Base-by-base conservation (phyloP, 2,888 invertebrate genomes). In the Patella caerulea region DNA sequence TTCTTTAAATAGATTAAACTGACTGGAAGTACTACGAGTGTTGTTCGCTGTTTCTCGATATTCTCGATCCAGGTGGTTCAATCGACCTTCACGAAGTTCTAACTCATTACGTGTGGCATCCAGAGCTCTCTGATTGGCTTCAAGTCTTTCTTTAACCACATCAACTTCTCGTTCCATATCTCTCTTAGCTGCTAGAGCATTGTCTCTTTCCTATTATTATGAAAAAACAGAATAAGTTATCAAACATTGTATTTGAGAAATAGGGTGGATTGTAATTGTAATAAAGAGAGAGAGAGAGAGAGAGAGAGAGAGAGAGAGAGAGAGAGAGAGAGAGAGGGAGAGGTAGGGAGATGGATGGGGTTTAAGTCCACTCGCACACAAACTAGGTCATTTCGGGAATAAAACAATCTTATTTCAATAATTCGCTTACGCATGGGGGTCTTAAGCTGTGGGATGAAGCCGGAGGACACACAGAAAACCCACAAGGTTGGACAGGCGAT, bases 161-260 rank as follows among this genome's bases (percentile, higher is more conserved):
- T 78, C 83, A 15, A 89, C 72, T 77, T 91, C 91, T 56, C 86
- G 81, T 75, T 89, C 88, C 19, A 89, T 76, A 19, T 89, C 89
- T 34, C 82, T 81, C 70, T 85, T 84, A 3, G 83, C 83, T 4
- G 84, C 81, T 24, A 89, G n/a, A 34, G 88, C 89, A 78, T 85
- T 84, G 76, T 90, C 89, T 75, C 88, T 80, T 75, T 89, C 90
- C 89, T 90, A 74, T n/a, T 45, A 45, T 45, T 45, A 45, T 9
- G 9, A 45, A 45, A 45, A 4, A 45, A 9, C 7, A 9, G 4
- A 4, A 4, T 0, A 9, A 45, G 34, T 5, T 45, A 5, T 45
- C 34, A 45, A 45, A 45, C 34, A 45, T 45, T 7, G 7, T 45
- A 45, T 45, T 45, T 45, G 2, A 34, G 34, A 34, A 34, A 2